Conservation (phyloP, 2,888 invertebrate species). For the Hedychridium roseum region DNA sequence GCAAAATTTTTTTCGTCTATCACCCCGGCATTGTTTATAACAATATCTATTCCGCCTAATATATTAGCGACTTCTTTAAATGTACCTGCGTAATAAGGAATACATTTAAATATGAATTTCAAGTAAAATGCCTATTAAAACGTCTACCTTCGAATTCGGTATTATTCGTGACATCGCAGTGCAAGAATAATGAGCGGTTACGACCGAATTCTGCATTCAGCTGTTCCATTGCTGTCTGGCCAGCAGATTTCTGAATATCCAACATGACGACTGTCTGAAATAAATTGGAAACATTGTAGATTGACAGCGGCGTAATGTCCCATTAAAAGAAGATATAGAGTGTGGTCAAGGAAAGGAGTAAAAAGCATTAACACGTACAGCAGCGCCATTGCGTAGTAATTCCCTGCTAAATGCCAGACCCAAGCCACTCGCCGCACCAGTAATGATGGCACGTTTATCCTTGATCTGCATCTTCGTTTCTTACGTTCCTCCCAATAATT, state of each 20-base stretch:
- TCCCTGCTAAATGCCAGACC: conserved; percentile 52
- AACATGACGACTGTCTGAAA: conserved; percentile 47
- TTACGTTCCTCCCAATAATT: no score
- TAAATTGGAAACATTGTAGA: conserved; percentile 2
- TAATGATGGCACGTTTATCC: conserved; percentile 55
- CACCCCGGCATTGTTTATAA: conserved; percentile 62
- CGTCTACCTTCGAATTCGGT: conserved; percentile 54
- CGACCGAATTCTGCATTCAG: conserved; percentile 53
- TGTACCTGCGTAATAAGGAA: conserved; percentile 57
- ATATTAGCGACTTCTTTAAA: conserved; percentile 63
- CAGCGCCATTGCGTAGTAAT: conserved; percentile 52
- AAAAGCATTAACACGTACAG: conserved; percentile 40
- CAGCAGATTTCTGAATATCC: conserved; percentile 43
- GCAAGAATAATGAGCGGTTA: conserved; percentile 47
- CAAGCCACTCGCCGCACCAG: conserved; percentile 50
- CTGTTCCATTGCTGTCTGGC: conserved; percentile 37
- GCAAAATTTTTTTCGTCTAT: conserved; percentile 51
- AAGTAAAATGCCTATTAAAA: no score
- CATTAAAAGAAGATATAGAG: background rate
- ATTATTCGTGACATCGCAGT: conserved; percentile 52
- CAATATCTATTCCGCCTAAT: conserved; percentile 67
- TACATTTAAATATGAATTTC: no score
- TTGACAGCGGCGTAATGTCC: no score
- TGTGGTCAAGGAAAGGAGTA: background rate
- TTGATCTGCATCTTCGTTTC: conserved; percentile 53